Evolutionary conservation across 2,888 invertebrate genomes (phyloP).

Genomic region (Lochmaea crataegi): DNA sequence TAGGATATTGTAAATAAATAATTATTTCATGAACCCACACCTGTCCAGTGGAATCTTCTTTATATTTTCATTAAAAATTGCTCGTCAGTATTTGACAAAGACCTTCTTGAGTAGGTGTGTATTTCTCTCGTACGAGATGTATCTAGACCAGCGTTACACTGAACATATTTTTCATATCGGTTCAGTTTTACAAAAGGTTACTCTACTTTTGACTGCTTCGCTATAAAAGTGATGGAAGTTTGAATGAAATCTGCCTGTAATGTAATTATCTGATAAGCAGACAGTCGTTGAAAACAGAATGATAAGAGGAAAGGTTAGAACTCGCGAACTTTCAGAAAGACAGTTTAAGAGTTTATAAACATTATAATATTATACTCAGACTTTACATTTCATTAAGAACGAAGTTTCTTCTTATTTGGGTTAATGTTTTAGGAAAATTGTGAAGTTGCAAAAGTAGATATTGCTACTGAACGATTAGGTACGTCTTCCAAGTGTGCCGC

Average conservation of each 20-base stretch:
- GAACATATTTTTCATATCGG: background rate
- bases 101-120: too few relatives aligned
- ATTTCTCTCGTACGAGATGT: too few relatives aligned
- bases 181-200: background rate
- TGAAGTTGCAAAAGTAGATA: background rate
- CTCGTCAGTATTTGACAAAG: too few relatives aligned
- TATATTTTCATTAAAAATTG: too few relatives aligned
- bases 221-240: background rate
- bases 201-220: background rate
- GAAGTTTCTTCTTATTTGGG: constrained; percentile 6
- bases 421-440: constrained; percentile 4
- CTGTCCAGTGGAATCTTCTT: too few relatives aligned
- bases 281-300: constrained; percentile 2
- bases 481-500: background rate
- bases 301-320: constrained; percentile 6
- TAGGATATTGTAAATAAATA: too few relatives aligned
- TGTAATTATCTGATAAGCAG: constrained; percentile 11
- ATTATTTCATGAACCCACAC: too few relatives aligned
- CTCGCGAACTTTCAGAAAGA: constrained; percentile 10
- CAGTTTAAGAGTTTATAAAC: constrained; percentile 14
- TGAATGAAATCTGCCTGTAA: background rate
- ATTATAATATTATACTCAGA: constrained; percentile 15
- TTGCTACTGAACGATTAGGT: background rate
- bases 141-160: background rate
- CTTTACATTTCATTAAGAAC: constrained; percentile 6